Conservation (phyloP, 1,140 invertebrate genomes). For the Coenobita brevimanus region DNA sequence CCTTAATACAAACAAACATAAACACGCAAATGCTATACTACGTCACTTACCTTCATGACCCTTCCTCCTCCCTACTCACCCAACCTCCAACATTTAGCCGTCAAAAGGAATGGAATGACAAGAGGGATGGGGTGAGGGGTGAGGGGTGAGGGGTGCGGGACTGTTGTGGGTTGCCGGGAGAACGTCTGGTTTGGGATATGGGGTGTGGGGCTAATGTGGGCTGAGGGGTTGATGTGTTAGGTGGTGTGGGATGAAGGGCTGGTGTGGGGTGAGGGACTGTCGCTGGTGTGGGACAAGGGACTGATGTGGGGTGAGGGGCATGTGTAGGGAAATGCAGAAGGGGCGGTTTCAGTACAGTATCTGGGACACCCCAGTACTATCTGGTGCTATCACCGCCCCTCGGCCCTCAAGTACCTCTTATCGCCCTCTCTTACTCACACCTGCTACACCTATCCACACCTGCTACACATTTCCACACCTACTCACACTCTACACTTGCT, state of each 20-base stretch:
- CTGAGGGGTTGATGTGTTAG: background rate
- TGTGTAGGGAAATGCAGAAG: too few species aligned
- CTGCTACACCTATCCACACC: background rate
- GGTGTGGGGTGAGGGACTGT: background rate
- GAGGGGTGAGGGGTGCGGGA: background rate
- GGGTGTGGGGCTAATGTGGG: background rate
- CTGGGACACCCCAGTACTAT: too few species aligned
- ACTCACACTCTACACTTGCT: background rate
- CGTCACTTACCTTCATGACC: too few species aligned
- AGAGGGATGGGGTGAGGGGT: constrained; percentile 14
- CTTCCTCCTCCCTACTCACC: too few species aligned
- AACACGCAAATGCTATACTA: too few species aligned
- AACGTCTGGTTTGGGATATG: background rate
- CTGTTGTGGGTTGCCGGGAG: background rate
- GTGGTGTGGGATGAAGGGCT: constrained; percentile 4
- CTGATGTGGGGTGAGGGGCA: background rate
- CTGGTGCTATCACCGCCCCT: too few species aligned
- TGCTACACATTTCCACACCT: background rate
- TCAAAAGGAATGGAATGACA: too few species aligned
- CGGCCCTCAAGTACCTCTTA: too few species aligned
- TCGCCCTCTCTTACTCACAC: too few species aligned
- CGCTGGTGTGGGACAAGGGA: background rate
- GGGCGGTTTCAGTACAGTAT: too few species aligned
- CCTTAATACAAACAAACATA: too few species aligned
- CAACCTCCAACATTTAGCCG: too few species aligned